Evolutionary conservation across 1,140 invertebrate species (phyloP), one percentile per base, ranked within the genome.

Genomic region (Cecropterus lyciades): DNA sequence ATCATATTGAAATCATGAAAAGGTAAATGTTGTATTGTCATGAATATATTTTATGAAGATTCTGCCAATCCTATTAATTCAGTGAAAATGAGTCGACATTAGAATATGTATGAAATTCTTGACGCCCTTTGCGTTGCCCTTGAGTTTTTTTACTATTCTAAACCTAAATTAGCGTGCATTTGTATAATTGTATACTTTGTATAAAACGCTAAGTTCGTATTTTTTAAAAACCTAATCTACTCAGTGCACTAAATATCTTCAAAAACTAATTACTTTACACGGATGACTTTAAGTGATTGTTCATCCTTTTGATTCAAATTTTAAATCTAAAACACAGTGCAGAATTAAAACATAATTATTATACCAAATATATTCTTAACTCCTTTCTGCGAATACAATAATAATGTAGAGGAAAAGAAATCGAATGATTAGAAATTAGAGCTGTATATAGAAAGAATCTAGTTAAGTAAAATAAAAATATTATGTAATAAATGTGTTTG

Each of bases 1-100:
- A 77, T 77, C 63, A 82, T 81, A 77, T 71, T 79, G 73, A 76
- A 72, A 59, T 62, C 51, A 59, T 82, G 70, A 64, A 30, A 53
- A 67, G 67, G 69, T 70, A 62, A 53, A 52, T 67, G 67, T 77
- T 68, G 65, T 73, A 63, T 70, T 69, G 71, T 73, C n/a, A 64
- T 64, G 49, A 52, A 52, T 15, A 63, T 16, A 43, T 63, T 49
- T 49, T 60, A 64, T 64, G 60, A 43, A 53, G 11, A 42, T 15
- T 40, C 43, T 30, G 60, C 20, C 33, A 64, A 53, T 45, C 16
- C 16, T 37, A 51, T 6, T 17, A 43, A 30, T 43, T 27, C 20
- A 45, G 48, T 53, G 49, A 11, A 43, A 20, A 62, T 51, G 59
- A 51, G 30, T 62, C 3, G 17, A 17, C 37, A 27, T 20, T 57